Base-by-base conservation (phyloP, 2,113 vertebrate genomes). In the Pelecanus crispus region DNA sequence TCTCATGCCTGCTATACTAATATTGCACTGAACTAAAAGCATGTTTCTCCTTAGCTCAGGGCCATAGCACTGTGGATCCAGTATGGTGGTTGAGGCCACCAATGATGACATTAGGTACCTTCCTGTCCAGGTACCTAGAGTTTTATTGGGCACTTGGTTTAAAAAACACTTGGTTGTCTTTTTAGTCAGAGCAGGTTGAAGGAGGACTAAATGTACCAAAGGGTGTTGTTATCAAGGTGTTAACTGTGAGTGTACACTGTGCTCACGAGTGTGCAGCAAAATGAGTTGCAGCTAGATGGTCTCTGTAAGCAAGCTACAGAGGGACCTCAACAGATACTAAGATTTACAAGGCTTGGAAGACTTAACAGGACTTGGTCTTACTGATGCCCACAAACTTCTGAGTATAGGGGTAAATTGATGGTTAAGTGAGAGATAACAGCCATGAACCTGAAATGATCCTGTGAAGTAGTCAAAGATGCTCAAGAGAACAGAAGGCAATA, bases 1-100 rank as follows among this genome's bases (percentile, higher is more conserved):
- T 93, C 90, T 96, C 2, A 90, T 96, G 93, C 92, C 62, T 96
- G 84, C 95, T 96, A 93, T 96, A 91, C 92, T 97, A 95, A 95
- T 96, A 89, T 88, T 86, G 42, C 62, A 91, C 25, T 82, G 70
- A 85, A 86, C 28, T 55, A 73, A 88, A 95, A 73, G 1, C 55
- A n/a, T 9, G 8, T 65, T 85, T 89, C 21, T 56, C 34, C 40
- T 62, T 81, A 95, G 91, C 79, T 75, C 47, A 95, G 93, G 81
- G 78, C 55, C 44, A 17, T 25, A 47, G 68, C 22, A 18, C 38
- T 84, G 42, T 77, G 28, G 36, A 11, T 67, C 15, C 47, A 16
- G 34, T 8, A 2, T 2, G 31, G 86, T 80, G 45, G 28, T 2
- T 58, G 68, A 94, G 55, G 55, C 45, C 44, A 61, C 56, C 16